Conservation (phyloP, 2,113 vertebrate genomes). For the Thalassarche chlororhynchos region DNA sequence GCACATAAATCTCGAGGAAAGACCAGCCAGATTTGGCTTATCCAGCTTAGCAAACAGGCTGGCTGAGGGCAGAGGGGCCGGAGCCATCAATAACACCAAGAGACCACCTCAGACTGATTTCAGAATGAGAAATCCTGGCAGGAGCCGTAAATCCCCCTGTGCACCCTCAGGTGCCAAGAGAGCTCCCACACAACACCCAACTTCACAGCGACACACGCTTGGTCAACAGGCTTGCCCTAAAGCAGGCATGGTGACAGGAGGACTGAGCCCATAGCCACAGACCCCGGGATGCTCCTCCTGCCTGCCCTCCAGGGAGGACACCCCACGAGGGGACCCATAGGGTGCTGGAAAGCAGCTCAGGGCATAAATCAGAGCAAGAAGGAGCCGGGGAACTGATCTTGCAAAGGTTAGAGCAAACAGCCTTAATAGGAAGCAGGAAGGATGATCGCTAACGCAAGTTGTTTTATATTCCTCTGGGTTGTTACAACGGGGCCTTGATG, state of each 20-base stretch:
- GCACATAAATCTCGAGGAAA: neutral
- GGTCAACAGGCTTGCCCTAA: neutral
- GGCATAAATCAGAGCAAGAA: neutral
- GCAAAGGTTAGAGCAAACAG: neutral
- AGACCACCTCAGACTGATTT: neutral
- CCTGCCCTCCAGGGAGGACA: neutral
- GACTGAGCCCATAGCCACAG: neutral
- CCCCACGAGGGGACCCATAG: neutral
- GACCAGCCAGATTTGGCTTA: neutral
- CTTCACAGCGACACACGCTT: rapidly evolving
- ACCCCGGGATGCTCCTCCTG: neutral
- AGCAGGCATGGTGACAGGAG: neutral
- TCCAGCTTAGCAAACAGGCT: neutral
- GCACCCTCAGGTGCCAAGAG: neutral
- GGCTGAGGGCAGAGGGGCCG: neutral
- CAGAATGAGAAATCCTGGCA: neutral
- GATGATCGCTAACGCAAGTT: neutral
- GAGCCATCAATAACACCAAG: neutral
- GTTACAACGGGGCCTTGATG: neutral
- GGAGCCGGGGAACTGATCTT: neutral
- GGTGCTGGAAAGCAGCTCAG: neutral
- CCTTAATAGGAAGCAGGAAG: neutral
- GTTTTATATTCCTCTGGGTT: slow-evolving; percentile 53
- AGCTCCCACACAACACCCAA: neutral
- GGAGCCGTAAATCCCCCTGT: neutral